phyloP scores from a whole-genome alignment of 2,797 vertebrate genomes.

The Erethizon dorsatum region DNA sequence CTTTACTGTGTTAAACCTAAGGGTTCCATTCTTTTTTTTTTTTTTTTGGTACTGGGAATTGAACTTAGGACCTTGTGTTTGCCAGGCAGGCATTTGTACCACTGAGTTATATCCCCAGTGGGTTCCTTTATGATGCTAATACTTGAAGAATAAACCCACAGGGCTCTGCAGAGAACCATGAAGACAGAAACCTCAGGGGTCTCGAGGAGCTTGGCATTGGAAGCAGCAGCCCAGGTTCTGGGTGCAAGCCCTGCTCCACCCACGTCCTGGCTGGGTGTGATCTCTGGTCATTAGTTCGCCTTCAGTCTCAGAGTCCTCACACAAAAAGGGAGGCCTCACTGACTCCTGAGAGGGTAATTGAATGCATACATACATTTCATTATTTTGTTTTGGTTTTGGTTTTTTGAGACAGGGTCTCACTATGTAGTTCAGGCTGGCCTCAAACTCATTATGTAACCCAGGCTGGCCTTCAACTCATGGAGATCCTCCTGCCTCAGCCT shows the following conservation, averaged over 20 bases:
- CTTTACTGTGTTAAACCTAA: slow-evolving; percentile 19
- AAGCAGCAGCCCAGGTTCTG: background rate
- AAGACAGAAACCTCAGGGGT: background rate
- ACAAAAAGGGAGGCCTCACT: background rate
- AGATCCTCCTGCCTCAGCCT: background rate
- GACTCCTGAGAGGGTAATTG: background rate
- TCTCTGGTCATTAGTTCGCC: background rate
- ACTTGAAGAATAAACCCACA: slow-evolving; percentile 4
- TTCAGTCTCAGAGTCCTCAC: background rate
- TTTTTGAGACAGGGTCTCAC: background rate
- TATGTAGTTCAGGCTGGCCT: background rate
- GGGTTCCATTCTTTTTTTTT: no score
- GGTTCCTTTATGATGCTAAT: slow-evolving; percentile 13
- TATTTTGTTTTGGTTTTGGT: background rate
- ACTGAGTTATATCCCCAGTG: no score
- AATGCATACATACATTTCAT: background rate
- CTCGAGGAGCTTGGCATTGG: background rate
- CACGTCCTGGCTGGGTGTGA: background rate
- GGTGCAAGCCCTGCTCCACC: background rate
- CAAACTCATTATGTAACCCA: background rate
- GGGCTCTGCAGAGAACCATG: background rate
- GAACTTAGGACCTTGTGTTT: no score
- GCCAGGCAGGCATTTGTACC: no score
- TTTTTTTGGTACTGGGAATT: no score
- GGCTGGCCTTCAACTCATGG: background rate